phyloP scores from a whole-genome alignment of 2,888 invertebrate species.

The Lepas anatifera region DNA sequence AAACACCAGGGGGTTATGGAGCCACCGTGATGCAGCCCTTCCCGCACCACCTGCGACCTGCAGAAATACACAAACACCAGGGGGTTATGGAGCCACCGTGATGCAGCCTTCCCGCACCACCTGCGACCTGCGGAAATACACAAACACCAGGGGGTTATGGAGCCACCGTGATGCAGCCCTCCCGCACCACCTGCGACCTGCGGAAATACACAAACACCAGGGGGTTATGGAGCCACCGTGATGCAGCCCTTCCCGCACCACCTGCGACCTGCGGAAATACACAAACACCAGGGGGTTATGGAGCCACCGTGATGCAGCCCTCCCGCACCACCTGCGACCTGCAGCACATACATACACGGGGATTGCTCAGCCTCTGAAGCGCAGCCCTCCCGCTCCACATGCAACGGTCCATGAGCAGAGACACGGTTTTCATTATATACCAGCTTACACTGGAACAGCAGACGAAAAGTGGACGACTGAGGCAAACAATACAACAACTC shows the following conservation, averaged over 20 bases:
- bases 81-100: no score
- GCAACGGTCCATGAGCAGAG: no score
- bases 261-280: conserved; percentile 65
- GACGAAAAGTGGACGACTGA: not conserved
- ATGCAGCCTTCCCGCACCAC: no score
- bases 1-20: no score
- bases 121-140: not conserved
- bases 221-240: no score
- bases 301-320: conserved; percentile 87
- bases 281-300: no score
- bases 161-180: conserved; percentile 91
- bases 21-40: no score
- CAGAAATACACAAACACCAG: no score
- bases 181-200: conserved; percentile 78
- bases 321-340: conserved; percentile 85
- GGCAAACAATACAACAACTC: not conserved
- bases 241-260: conserved; percentile 92
- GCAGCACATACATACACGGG: no score
- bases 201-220: no score
- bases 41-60: no score
- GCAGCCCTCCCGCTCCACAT: conserved; percentile 89
- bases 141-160: not conserved
- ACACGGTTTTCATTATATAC: no score
- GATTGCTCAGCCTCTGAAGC: conserved; percentile 88
- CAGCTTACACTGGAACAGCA: not conserved